Conservation (phyloP, 2,797 vertebrate genomes). For the Acrossocheilus fasciatus region DNA sequence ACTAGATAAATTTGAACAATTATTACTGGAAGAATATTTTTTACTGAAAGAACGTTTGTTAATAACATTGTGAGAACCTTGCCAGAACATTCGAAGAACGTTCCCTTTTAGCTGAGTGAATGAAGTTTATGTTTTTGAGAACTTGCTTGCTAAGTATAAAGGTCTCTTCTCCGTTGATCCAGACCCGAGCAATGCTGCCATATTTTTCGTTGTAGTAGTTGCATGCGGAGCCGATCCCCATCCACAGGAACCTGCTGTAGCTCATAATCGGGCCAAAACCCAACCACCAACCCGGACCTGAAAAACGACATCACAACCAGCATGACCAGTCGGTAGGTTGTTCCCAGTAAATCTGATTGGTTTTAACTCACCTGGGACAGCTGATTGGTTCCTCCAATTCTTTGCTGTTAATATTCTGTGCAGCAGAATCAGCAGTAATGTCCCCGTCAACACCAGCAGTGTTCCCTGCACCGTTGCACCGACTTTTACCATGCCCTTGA, state of each 20-base stretch:
- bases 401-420: conserved; percentile 79
- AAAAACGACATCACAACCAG: background rate
- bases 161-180: conserved; percentile 94
- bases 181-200: conserved; percentile 89
- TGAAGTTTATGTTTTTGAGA: background rate
- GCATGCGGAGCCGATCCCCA: conserved; percentile 90
- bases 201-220: conserved; percentile 96
- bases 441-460: conserved; percentile 67
- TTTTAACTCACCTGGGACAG: conserved; percentile 83
- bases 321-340: background rate
- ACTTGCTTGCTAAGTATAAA: conserved; percentile 91
- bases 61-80: background rate
- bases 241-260: conserved; percentile 91
- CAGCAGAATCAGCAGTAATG: conserved; percentile 79
- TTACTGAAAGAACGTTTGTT: background rate
- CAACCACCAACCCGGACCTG: conserved; percentile 89
- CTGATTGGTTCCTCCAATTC: conserved; percentile 74
- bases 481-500: conserved; percentile 66
- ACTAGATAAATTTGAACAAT: background rate
- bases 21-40: background rate
- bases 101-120: background rate
- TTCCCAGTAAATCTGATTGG: too few relatives aligned
- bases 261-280: conserved; percentile 91
- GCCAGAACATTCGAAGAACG: background rate
- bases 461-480: conserved; percentile 62